These are phyloP conservation scores for Elgaria multicarinata DNA, from an alignment of 2,113 vertebrate species.

Conservation along the genomic window DNA sequence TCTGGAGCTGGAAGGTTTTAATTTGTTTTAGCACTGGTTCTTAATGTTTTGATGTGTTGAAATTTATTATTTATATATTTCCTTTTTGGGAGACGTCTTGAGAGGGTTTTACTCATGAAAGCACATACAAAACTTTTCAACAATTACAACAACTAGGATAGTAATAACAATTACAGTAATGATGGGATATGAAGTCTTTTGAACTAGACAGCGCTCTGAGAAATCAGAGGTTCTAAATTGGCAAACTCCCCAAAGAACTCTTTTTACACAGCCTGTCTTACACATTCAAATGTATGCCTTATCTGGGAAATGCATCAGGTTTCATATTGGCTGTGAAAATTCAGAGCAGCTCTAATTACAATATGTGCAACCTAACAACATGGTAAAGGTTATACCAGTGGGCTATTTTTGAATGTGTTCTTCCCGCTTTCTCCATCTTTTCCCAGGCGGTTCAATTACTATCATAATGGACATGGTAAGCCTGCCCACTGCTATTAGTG, in stretches of 20 bases:
- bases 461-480: neutral
- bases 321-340: neutral
- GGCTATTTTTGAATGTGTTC: conserved; percentile 27
- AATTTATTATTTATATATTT: neutral
- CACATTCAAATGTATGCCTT: neutral
- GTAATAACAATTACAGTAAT: neutral
- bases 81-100: neutral
- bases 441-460: conserved; percentile 6
- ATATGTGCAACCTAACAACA: neutral
- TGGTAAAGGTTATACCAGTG: neutral
- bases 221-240: neutral
- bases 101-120: too few species aligned
- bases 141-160: neutral
- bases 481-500: conserved; percentile 26
- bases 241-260: neutral
- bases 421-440: conserved; percentile 18
- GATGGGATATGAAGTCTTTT: neutral
- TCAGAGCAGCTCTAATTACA: neutral
- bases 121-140: neutral
- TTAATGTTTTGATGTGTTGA: neutral
- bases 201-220: neutral
- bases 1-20: neutral
- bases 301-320: neutral
- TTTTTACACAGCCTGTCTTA: neutral
- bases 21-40: neutral